These are phyloP conservation scores for Onychomys arenicola DNA, from an alignment of 2,797 vertebrate species.

Conservation along the genomic window DNA sequence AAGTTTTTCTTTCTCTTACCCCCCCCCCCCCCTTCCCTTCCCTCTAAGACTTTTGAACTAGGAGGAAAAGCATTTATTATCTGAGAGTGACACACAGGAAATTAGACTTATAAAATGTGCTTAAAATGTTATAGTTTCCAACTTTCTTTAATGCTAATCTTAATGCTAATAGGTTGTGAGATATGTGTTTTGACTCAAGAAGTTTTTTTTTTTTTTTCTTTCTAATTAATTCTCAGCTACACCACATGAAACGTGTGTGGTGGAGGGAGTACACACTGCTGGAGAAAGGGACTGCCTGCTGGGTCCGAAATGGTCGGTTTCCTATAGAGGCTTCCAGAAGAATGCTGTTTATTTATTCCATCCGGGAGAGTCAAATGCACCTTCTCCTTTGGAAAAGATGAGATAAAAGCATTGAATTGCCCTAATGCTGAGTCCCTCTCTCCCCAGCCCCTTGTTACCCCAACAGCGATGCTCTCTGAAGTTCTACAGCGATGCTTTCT, in stretches of 20 bases:
- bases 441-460: background rate
- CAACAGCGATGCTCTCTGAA: background rate
- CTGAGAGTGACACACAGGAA: slow-evolving; percentile 88
- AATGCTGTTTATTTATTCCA: background rate
- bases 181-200: slow-evolving; percentile 80
- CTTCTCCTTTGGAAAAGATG: accelerated
- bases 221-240: slow-evolving; percentile 75
- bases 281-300: slow-evolving; percentile 26
- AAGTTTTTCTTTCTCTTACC: slow-evolving; percentile 84
- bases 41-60: slow-evolving; percentile 84
- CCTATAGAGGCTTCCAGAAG: slow-evolving; percentile 37
- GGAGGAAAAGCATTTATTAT: slow-evolving; percentile 90
- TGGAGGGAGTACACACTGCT: slow-evolving; percentile 19
- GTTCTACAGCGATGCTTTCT: background rate
- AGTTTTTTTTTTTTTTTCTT: slow-evolving; percentile 41
- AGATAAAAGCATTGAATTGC: too few species aligned
- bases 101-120: slow-evolving; percentile 88
- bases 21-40: slow-evolving; percentile 63
- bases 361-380: background rate
- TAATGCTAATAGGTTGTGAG: slow-evolving; percentile 82
- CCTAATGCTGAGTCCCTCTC: background rate
- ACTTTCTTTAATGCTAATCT: slow-evolving; percentile 86
- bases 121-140: slow-evolving; percentile 87
- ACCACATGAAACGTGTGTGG: slow-evolving; percentile 71
- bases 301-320: background rate